These are phyloP conservation scores for Drosophila neonasuta DNA, from an alignment of 2,888 invertebrate genomes.

Conservation along the genomic window DNA sequence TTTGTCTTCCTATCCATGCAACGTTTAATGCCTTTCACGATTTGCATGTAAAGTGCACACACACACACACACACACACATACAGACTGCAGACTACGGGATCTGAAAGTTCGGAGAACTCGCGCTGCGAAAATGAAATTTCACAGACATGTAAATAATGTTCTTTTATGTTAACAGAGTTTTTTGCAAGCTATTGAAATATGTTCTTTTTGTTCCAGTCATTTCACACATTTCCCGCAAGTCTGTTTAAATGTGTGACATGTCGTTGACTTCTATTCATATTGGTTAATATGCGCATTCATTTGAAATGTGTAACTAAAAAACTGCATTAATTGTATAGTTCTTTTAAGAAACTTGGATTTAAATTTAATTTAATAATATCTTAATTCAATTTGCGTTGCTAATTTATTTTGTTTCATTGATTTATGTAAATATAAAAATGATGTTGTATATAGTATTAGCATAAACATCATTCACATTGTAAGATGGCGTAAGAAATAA, in stretches of 20 bases:
- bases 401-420: too few species aligned
- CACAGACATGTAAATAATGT: constrained; percentile 24
- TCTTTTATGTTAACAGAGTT: constrained; percentile 15
- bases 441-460: too few species aligned
- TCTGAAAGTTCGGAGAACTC: neutral
- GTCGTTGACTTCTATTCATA: constrained; percentile 1
- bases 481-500: neutral
- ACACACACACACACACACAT: neutral
- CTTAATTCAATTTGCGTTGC: too few species aligned
- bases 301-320: neutral
- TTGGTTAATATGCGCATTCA: neutral
- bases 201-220: neutral
- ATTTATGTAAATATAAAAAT: too few species aligned
- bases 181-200: constrained; percentile 7
- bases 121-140: neutral
- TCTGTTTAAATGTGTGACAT: neutral
- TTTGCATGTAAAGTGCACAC: constrained; percentile 22
- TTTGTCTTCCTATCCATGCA: constrained; percentile 24
- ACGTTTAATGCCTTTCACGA: constrained; percentile 13
- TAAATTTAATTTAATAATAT: too few species aligned
- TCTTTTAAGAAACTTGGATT: too few species aligned
- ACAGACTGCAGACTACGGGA: constrained; percentile 1
- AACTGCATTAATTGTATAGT: too few species aligned
- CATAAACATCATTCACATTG: too few species aligned
- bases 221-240: neutral